Base-by-base conservation (phyloP, 2,888 invertebrate species). In the Desoria tigrina region DNA sequence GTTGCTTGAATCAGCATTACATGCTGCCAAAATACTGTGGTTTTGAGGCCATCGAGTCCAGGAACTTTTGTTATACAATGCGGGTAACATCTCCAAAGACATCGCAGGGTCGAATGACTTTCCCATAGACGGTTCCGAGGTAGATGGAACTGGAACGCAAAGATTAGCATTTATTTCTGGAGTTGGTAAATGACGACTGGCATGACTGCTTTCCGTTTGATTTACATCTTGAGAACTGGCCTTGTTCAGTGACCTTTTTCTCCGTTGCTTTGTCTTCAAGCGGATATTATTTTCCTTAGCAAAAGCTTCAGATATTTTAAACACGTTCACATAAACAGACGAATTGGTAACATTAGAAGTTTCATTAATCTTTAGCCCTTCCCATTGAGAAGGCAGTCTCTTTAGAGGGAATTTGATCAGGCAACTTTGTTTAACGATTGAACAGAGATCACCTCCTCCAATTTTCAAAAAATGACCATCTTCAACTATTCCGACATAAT, bases 281-380 rank as follows among this genome's bases (percentile, higher is more conserved):
- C 63, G 61, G 11, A 72, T 42, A 16, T 60, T 56, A 23, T 63
- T 49, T n/a, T 65, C 11, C 27, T 39, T 55, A 1, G 72, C 70
- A 14, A 60, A 37, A 11, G 61, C 51, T 49, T 64, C 65, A 16
- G 72, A 68, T 11, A 72, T 68, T 32, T 16, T 63, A 39, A 63
- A 65, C 1, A 58, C 62, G 18, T 28, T 54, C 9, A 67, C 6
- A 1, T 18, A 9, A 1, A 60, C 49, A 2, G 21, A 32, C 4
- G 32, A 11, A 6, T 42, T 32, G 7, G 24, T 1, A n/a, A 1
- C n/a, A 11, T 32, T 24, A n/a, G 37, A 42, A 18, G 37, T 24
- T 21, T 28, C 16, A 4, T 11, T 53, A 24, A 68, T 60, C n/a
- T 54, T 54, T 11, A 69, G 49, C 14, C 69, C 69, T 37, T 56